Percentiles rank a stretch among this genome's conserved stretches.
These are phyloP conservation scores for Eulemur macaco DNA, from an alignment of 2,113 vertebrate species.

Conservation along the genomic window DNA sequence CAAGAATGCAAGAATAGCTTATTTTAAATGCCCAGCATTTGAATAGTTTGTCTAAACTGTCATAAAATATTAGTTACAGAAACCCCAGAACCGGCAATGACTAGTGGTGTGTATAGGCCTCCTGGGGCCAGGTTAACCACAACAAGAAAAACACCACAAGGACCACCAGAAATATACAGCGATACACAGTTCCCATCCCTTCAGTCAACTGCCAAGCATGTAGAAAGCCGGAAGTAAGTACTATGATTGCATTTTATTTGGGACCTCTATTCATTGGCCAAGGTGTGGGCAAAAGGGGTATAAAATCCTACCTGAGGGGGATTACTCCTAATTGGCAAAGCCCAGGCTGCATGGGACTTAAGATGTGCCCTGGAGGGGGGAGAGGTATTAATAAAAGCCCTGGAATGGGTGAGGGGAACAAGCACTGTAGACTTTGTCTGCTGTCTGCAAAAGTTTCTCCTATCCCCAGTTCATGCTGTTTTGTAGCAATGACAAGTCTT, in stretches of 20 bases:
- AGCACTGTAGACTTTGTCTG: not conserved
- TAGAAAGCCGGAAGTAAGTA: conserved; percentile 96
- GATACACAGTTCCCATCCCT: conserved; percentile 97
- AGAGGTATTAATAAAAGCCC: no score
- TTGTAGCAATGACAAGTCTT: not conserved
- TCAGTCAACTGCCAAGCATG: conserved; percentile 95
- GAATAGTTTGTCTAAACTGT: conserved; percentile 31
- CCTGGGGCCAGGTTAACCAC: conserved; percentile 92
- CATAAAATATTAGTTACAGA: conserved; percentile 81
- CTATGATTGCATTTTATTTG: not conserved
- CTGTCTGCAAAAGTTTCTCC: not conserved
- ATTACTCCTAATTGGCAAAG: not conserved
- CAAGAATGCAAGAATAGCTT: not conserved
- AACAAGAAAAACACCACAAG: conserved; percentile 88
- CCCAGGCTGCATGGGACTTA: not conserved
- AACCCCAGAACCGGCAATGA: conserved; percentile 88
- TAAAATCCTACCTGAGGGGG: not conserved
- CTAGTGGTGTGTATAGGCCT: conserved; percentile 95
- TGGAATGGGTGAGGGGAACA: not conserved
- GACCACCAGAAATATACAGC: conserved; percentile 96
- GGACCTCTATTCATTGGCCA: not conserved
- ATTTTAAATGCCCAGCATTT: not conserved
- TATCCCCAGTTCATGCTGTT: not conserved
- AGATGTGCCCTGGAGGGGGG: not conserved
- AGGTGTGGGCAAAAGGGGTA: not conserved